Percentiles rank a stretch among this genome's conserved stretches.
phyloP scores from a whole-genome alignment of 2,888 invertebrate species.

The Drosophila limbata region DNA sequence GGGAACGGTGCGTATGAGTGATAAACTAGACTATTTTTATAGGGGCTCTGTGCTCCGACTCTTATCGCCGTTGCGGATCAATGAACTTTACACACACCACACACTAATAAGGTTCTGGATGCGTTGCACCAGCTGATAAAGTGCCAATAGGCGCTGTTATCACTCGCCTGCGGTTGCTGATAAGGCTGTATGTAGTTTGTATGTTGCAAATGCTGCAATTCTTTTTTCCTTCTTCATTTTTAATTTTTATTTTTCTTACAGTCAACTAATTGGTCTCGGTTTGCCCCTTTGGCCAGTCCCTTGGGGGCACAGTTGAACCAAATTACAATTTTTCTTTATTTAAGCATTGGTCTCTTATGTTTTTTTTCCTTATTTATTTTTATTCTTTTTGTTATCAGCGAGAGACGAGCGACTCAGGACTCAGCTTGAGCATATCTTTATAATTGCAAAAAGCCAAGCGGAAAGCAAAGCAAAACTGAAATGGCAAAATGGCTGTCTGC shows the following conservation, averaged over 20 bases:
- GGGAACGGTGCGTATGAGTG: constrained; percentile 60
- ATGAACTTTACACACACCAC: constrained; percentile 64
- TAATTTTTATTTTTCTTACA: constrained; percentile 8
- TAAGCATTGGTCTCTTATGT: constrained; percentile 9
- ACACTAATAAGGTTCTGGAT: constrained; percentile 46
- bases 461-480: constrained; percentile 45
- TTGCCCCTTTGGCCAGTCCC: constrained; percentile 30
- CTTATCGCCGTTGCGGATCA: constrained; percentile 73
- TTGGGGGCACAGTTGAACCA: constrained; percentile 65
- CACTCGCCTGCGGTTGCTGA: constrained; percentile 29
- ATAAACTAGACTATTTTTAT: constrained; percentile 61
- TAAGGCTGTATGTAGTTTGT: constrained; percentile 24
- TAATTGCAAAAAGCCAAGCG: constrained; percentile 68
- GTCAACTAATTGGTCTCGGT: constrained; percentile 69
- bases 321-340: constrained; percentile 56
- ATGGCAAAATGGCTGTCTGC: constrained; percentile 62
- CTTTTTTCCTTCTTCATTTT: neutral
- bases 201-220: constrained; percentile 39
- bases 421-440: constrained; percentile 72
- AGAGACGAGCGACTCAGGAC: constrained; percentile 17
- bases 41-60: constrained; percentile 18
- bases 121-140: constrained; percentile 59
- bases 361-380: constrained; percentile 7
- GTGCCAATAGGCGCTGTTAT: constrained; percentile 52
- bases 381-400: constrained; percentile 46